Conservation (phyloP, 1,140 invertebrate genomes). For the Hormaphis cornu region DNA sequence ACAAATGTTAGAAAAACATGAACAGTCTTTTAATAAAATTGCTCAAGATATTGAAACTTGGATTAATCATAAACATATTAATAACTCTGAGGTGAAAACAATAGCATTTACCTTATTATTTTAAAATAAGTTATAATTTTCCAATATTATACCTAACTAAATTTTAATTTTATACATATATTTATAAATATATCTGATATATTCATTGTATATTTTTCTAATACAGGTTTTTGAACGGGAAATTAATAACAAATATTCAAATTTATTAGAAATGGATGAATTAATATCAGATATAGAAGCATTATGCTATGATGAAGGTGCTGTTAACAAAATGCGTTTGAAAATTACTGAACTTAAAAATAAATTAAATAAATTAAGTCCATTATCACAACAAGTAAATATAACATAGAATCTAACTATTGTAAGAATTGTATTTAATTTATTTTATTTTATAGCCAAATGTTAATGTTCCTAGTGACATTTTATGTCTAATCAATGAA, state of each 20-base stretch:
- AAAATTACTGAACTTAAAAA: constrained; percentile 3
- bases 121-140: not conserved
- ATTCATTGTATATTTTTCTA: not conserved
- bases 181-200: too few relatives aligned
- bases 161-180: too few relatives aligned
- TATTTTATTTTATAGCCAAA: constrained; percentile 26
- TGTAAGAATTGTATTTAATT: too few relatives aligned
- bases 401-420: not conserved
- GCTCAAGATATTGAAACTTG: constrained; percentile 46
- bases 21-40: constrained; percentile 46
- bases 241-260: constrained; percentile 9
- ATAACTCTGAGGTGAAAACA: constrained; percentile 50
- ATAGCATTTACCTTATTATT: constrained; percentile 33
- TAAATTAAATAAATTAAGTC: constrained; percentile 23
- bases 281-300: constrained; percentile 5
- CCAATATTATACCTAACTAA: too few relatives aligned
- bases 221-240: constrained; percentile 40
- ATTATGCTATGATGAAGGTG: not conserved
- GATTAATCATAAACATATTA: constrained; percentile 46
- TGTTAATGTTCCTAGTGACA: constrained; percentile 41
- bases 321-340: constrained; percentile 3
- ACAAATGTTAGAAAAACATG: constrained; percentile 49
- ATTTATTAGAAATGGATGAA: constrained; percentile 25
- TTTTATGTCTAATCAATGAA: constrained; percentile 50
- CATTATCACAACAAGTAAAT: constrained; percentile 18